A percentile compares a stretch with the other conserved stretches of the same genome.
Conservation (phyloP, 2,113 vertebrate species). For the Chelonoidis abingdonii region DNA sequence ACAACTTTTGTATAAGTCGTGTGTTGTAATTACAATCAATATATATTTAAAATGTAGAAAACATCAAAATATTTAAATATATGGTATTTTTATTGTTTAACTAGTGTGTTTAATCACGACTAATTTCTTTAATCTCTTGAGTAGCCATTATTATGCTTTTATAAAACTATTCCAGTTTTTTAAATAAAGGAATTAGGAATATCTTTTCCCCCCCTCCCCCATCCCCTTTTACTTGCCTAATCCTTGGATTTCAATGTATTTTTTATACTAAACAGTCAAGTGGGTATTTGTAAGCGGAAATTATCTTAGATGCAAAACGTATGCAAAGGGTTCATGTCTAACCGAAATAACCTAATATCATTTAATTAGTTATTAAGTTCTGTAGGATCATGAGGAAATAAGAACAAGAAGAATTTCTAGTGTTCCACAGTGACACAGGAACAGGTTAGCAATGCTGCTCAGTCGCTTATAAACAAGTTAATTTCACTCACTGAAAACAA, state of each 20-base stretch:
- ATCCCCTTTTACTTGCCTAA: background rate
- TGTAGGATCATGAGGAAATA: background rate
- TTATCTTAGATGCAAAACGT: fast-evolving
- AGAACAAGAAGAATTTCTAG: background rate
- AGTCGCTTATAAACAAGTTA: constrained; percentile 11
- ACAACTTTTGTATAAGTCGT: too few species aligned
- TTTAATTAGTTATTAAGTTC: background rate
- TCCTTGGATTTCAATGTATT: background rate
- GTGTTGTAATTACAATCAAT: too few species aligned
- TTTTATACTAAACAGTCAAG: background rate
- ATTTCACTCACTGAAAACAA: background rate
- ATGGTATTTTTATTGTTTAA: too few species aligned
- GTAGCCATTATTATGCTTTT: too few species aligned
- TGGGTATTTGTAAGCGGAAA: background rate
- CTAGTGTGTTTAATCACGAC: too few species aligned
- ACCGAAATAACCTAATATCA: background rate
- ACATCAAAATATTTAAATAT: too few species aligned
- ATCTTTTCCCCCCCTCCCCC: background rate
- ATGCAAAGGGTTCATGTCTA: background rate
- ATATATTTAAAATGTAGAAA: too few species aligned
- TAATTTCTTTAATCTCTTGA: too few species aligned
- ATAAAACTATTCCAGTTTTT: background rate
- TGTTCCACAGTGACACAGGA: constrained; percentile 17
- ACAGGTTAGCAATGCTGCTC: background rate
- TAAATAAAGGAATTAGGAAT: background rate